Percentiles rank a stretch among this genome's conserved stretches.
Conservation (phyloP, 92 coral and sea anemone species). For the Galaxea fascicularis region DNA sequence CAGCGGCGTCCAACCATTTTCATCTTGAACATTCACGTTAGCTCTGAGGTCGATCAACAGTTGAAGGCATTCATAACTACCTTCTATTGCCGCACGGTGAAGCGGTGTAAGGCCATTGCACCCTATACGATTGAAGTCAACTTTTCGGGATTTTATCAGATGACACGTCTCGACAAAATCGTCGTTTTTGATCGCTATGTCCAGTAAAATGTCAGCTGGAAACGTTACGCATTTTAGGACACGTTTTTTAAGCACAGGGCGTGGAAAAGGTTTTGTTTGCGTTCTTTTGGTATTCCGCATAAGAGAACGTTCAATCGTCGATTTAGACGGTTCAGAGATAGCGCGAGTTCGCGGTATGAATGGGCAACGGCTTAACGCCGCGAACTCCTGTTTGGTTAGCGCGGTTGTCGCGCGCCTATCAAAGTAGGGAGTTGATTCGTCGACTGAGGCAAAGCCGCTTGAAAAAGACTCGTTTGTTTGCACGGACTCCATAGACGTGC, state of each 20-base stretch:
- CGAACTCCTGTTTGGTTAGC: constrained; percentile 63
- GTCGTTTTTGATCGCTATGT: constrained; percentile 70
- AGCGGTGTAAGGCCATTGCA: constrained; percentile 84
- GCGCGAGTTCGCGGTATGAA: constrained; percentile 9
- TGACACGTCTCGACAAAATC: constrained; percentile 91
- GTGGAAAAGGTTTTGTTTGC: not conserved
- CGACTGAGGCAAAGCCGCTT: constrained; percentile 35
- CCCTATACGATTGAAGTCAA: constrained; percentile 80
- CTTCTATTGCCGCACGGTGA: constrained; percentile 92
- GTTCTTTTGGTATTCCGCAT: constrained; percentile 17
- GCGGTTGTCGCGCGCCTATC: constrained; percentile 71
- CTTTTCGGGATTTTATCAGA: constrained; percentile 77
- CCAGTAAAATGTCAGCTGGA: constrained; percentile 72
- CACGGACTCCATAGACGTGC: constrained; percentile 57
- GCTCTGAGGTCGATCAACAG: constrained; percentile 91
- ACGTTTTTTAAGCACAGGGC: constrained; percentile 3
- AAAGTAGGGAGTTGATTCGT: constrained; percentile 9
- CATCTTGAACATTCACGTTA: constrained; percentile 71
- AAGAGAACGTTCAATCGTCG: constrained; percentile 15
- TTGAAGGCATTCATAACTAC: constrained; percentile 90
- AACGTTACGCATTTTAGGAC: constrained; percentile 69
- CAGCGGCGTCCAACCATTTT: constrained; percentile 79
- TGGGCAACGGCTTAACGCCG: constrained; percentile 19
- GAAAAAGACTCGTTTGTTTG: constrained; percentile 31
- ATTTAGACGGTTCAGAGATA: constrained; percentile 30